These are phyloP conservation scores for Drosophila neotestacea DNA, from an alignment of 2,888 invertebrate species.

Conservation along the genomic window DNA sequence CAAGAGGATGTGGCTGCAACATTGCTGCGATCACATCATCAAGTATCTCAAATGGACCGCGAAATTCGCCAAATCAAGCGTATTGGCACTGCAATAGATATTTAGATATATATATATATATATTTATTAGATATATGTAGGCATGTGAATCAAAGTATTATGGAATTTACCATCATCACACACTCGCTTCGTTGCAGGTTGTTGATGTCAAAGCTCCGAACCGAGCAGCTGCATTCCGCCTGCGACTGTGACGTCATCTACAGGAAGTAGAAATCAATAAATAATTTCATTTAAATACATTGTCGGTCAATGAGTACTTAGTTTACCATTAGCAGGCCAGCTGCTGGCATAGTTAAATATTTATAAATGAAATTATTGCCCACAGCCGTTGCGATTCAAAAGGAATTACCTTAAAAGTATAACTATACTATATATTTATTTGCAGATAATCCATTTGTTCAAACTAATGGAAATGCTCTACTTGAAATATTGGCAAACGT, in stretches of 20 bases:
- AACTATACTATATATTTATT: conserved; percentile 23
- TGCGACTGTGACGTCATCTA: conserved; percentile 74
- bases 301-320: background rate
- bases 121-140: background rate
- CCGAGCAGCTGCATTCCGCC: conserved; percentile 41
- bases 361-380: conserved; percentile 24
- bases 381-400: conserved; percentile 8
- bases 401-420: conserved; percentile 10
- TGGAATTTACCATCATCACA: conserved; percentile 50
- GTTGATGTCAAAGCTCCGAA: conserved; percentile 41
- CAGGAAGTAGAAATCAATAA: conserved; percentile 37
- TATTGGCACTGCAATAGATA: conserved; percentile 39
- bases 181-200: conserved; percentile 24
- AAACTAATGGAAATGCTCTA: conserved; percentile 29
- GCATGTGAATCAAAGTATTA: conserved; percentile 7
- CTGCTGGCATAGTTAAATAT: conserved; percentile 34
- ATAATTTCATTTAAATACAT: conserved; percentile 11
- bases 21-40: conserved; percentile 6
- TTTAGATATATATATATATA: background rate
- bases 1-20: conserved; percentile 6
- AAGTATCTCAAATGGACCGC: conserved; percentile 38
- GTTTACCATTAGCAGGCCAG: background rate
- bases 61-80: conserved; percentile 28
- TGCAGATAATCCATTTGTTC: conserved; percentile 20
- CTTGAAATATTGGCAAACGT: conserved; percentile 35